Base-by-base conservation (phyloP, 2,797 vertebrate species). In the Gadopsis marmoratus region DNA sequence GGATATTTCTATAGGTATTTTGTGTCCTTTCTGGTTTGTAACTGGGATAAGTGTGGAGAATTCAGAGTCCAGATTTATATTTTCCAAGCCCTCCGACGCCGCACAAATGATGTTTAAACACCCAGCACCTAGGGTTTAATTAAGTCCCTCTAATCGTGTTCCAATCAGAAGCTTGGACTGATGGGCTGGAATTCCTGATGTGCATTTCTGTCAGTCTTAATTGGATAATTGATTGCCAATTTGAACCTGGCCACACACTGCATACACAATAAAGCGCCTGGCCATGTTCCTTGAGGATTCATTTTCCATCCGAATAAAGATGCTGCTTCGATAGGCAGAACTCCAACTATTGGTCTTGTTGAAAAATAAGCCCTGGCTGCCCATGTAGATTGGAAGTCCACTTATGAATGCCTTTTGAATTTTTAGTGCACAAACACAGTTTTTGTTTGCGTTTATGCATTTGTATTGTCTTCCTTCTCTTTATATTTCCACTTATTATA, bases 171-270 rank as follows among this genome's bases (percentile, higher is more conserved):
- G 93, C 92, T 91, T 93, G 93, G 93, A 95, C 95, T 94, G 95
- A 95, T 95, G 93, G 94, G 95, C 91, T 94, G 91, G 93, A 95
- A 95, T 95, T 95, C 95, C 94, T 95, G 94, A 95, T 96, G 95
- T 95, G 95, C 95, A 94, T 95, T 95, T 95, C 94, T 96, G 95
- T 96, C 95, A 96, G 94, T 95, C 93, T 94, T 96, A 96, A 96
- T 96, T 96, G 95, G 95, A 95, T 96, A 96, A 96, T 95, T 96
- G 95, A 96, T 95, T 96, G 95, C 95, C 95, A 95, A 95, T 96
- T 95, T 96, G 94, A 95, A 95, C 95, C 94, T 95, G 95, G 93
- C 95, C 94, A 95, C 94, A 95, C 94, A 92, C 93, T 95, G 95
- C 95, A 96, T 96, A 95, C 95, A 94, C 95, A 96, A 95, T 95